Conservation (phyloP, 2,888 invertebrate species). For the Drosophila meridiana region DNA sequence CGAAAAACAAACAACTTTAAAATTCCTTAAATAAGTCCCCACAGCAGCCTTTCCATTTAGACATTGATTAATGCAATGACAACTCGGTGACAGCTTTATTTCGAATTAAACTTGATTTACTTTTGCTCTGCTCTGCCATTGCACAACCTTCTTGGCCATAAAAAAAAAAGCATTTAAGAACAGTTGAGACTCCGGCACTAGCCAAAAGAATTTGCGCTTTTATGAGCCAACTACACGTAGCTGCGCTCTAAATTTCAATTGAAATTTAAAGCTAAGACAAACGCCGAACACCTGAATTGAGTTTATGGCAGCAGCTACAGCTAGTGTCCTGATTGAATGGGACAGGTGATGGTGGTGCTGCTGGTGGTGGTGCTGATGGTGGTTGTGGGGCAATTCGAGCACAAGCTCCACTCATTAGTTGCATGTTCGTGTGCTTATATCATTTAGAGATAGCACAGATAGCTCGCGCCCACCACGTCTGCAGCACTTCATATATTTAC, state of each 20-base stretch:
- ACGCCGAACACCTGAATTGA: slow-evolving; percentile 19
- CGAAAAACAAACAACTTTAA: too few species aligned
- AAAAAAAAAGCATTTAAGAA: not conserved
- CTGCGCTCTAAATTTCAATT: slow-evolving; percentile 70
- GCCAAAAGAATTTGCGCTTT: not conserved
- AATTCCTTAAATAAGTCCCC: not conserved
- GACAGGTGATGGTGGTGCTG: not conserved
- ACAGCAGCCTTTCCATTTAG: not conserved
- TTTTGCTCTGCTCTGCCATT: not conserved
- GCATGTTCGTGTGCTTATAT: slow-evolving; percentile 74
- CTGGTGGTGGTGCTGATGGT: not conserved
- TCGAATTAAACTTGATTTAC: slow-evolving; percentile 2
- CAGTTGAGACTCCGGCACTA: not conserved
- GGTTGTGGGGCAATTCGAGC: not conserved
- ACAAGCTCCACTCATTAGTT: slow-evolving; percentile 67
- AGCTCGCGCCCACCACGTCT: slow-evolving; percentile 20
- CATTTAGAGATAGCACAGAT: slow-evolving; percentile 60
- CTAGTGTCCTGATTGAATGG: slow-evolving; percentile 6
- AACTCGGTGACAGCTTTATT: not conserved
- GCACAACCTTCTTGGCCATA: not conserved
- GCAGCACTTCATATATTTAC: slow-evolving; percentile 50
- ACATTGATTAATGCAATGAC: slow-evolving; percentile 5
- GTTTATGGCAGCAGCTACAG: slow-evolving; percentile 25
- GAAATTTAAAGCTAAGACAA: slow-evolving; percentile 37
- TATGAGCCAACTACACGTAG: slow-evolving; percentile 52